Evolutionary conservation across 2,888 invertebrate species (phyloP).

Genomic region (Lithophane socia): DNA sequence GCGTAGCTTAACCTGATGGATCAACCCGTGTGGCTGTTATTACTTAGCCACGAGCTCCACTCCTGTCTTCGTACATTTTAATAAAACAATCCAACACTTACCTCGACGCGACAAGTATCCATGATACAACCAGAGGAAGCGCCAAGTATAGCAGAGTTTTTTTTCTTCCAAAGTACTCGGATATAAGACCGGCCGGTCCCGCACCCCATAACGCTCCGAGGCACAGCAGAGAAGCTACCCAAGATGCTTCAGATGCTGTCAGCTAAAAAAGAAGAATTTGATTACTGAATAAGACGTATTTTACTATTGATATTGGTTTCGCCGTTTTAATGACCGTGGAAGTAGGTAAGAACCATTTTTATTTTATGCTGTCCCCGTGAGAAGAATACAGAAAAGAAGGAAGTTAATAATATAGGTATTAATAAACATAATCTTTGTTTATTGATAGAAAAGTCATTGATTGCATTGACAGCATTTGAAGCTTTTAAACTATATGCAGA

Average conservation of each 20-base stretch:
- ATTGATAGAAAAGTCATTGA: background rate
- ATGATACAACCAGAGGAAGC: conserved; percentile 88
- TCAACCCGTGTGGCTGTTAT: no score
- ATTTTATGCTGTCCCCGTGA: background rate
- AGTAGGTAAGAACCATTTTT: background rate
- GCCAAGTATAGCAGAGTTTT: conserved; percentile 88
- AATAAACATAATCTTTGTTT: background rate
- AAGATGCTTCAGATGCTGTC: conserved; percentile 83
- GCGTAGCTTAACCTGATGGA: no score
- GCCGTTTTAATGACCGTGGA: no score
- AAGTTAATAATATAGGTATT: background rate
- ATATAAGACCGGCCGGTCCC: conserved; percentile 89
- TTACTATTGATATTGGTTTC: background rate
- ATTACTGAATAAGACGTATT: no score
- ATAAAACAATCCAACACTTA: conserved; percentile 62
- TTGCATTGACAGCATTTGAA: background rate
- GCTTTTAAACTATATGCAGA: no score
- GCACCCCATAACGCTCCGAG: conserved; percentile 90
- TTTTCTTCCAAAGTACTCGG: conserved; percentile 90
- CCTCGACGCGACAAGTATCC: conserved; percentile 91
- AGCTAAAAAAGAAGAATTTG: conserved; percentile 65
- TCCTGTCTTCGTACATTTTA: background rate
- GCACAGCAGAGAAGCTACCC: conserved; percentile 90
- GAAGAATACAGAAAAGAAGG: background rate
- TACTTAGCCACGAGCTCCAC: no score